Evolutionary conservation across 1,140 invertebrate species (phyloP).

Genomic region (Chionoecetes opilio): DNA sequence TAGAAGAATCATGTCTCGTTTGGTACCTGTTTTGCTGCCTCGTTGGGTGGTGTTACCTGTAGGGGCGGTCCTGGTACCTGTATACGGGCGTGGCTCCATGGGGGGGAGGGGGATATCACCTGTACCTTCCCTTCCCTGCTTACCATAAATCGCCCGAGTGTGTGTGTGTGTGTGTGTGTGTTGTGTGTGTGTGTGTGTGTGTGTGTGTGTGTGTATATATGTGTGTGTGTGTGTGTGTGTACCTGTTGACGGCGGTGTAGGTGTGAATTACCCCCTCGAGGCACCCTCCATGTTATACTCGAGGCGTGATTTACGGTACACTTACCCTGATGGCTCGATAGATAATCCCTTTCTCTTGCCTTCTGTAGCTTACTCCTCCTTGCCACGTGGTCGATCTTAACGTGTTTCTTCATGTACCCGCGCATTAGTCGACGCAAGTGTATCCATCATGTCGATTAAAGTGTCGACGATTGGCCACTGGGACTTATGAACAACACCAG

Average conservation of each 20-base stretch:
- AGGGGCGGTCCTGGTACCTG: background rate
- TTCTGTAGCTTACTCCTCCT: background rate
- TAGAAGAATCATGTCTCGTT: too few relatives aligned
- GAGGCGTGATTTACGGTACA: background rate
- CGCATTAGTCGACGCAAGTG: background rate
- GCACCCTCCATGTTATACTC: background rate
- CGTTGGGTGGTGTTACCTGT: background rate
- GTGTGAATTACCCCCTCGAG: slow-evolving; percentile 12
- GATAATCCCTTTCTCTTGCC: background rate
- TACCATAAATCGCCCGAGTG: slow-evolving; percentile 27
- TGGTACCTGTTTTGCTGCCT: too few relatives aligned
- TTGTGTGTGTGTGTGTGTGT: background rate
- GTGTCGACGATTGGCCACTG: background rate
- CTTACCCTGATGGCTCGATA: background rate
- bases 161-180: background rate
- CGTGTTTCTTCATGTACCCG: background rate
- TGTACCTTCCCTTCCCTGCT: background rate
- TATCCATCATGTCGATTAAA: background rate
- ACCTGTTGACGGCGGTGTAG: background rate
- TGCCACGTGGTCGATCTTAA: too few relatives aligned
- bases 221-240: too few relatives aligned
- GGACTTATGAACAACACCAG: background rate
- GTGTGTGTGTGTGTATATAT: too few relatives aligned
- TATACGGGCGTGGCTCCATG: background rate
- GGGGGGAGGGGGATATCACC: too few relatives aligned